These are phyloP conservation scores for Orientallactaga bullata DNA, from an alignment of 2,113 vertebrate genomes.

Conservation along the genomic window DNA sequence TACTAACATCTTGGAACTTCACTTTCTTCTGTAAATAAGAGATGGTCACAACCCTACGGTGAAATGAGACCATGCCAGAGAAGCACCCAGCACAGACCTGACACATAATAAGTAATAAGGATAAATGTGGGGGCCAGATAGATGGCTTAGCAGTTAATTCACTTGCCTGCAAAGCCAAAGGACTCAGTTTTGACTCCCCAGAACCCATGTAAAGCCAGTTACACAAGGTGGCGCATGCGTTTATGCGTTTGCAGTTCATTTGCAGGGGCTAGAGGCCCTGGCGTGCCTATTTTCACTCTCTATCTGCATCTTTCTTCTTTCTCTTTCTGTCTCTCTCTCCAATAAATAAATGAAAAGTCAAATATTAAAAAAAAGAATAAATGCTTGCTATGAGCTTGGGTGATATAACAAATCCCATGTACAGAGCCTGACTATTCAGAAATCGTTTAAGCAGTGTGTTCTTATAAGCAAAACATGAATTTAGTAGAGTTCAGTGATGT, in stretches of 20 bases:
- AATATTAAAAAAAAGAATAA: not conserved
- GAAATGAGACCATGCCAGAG: not conserved
- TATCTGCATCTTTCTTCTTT: too few species aligned
- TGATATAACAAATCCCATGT: not conserved
- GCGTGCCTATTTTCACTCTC: too few species aligned
- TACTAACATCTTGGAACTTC: not conserved
- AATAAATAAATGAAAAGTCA: too few species aligned
- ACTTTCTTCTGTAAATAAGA: constrained; percentile 22
- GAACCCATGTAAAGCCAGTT: too few species aligned
- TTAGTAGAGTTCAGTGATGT: constrained; percentile 31
- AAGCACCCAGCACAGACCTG: not conserved
- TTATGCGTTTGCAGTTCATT: too few species aligned
- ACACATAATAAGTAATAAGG: not conserved
- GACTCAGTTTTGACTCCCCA: too few species aligned
- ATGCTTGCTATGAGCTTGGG: constrained; percentile 5
- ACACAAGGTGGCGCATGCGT: too few species aligned
- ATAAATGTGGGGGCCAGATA: not conserved
- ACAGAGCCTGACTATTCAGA: not conserved
- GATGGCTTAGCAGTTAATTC: too few species aligned
- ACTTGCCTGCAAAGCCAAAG: too few species aligned
- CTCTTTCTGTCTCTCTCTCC: too few species aligned
- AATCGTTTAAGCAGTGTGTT: not conserved
- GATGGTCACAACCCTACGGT: not conserved
- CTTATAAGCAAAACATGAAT: constrained; percentile 28
- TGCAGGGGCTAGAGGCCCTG: too few species aligned